Evolutionary conservation across 2,113 vertebrate species (phyloP).

Genomic region (Pelusios castaneus): DNA sequence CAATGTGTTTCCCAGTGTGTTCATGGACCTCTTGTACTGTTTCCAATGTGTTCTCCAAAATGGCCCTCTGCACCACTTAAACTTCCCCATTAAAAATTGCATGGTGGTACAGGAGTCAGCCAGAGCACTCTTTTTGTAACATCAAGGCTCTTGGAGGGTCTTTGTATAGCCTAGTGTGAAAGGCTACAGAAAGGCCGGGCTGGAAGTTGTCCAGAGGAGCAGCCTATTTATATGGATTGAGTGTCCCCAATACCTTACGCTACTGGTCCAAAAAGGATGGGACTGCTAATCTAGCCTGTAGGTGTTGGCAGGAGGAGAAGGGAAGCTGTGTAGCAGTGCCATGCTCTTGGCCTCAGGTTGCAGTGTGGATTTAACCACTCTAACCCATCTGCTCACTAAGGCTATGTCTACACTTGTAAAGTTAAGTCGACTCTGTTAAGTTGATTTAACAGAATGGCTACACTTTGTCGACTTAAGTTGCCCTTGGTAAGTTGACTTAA

Average conservation of each 20-base stretch:
- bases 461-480: no score
- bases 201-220: not conserved
- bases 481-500: no score
- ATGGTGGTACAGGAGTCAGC: not conserved
- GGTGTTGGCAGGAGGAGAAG: not conserved
- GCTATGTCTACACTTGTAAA: no score
- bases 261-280: not conserved
- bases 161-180: not conserved
- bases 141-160: not conserved
- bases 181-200: not conserved
- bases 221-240: not conserved
- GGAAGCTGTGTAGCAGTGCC: not conserved
- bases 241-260: not conserved
- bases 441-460: no score
- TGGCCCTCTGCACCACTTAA: not conserved
- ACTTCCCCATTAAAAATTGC: not conserved
- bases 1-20: not conserved
- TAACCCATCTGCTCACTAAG: accelerated
- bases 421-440: no score
- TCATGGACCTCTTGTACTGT: no score
- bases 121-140: not conserved
- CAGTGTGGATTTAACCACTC: not conserved
- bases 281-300: not conserved
- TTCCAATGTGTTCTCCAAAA: not conserved
- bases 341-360: not conserved